A percentile compares a stretch with the other conserved stretches of the same genome.
phyloP scores from a whole-genome alignment of 2,888 invertebrate genomes.

The Sclerodermus sp. region DNA sequence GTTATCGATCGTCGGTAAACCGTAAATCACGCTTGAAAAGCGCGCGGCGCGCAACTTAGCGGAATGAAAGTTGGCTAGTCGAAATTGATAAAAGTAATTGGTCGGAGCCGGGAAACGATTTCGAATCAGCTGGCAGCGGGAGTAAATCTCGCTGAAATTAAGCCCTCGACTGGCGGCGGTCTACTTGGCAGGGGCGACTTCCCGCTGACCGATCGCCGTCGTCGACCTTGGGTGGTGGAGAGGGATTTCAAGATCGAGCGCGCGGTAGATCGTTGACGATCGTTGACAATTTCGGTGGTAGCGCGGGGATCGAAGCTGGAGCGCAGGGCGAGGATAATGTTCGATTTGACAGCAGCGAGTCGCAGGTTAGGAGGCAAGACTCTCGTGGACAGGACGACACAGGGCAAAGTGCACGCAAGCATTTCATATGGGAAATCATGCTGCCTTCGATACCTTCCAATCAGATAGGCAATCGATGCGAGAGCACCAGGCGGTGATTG shows the following conservation, averaged over 20 bases:
- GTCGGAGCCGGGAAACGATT: slow-evolving; percentile 14
- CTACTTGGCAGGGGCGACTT: too few relatives aligned
- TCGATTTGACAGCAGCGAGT: too few relatives aligned
- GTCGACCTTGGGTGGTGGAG: too few relatives aligned
- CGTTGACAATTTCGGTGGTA: too few relatives aligned
- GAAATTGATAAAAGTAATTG: slow-evolving; percentile 20
- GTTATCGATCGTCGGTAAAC: slow-evolving; percentile 1
- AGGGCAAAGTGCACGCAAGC: slow-evolving; percentile 18
- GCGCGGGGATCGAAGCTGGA: too few relatives aligned
- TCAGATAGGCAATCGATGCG: slow-evolving; percentile 37
- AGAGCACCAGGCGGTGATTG: slow-evolving; percentile 34
- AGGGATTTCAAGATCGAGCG: too few relatives aligned
- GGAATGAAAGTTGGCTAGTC: not conserved
- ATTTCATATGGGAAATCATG: slow-evolving; percentile 38
- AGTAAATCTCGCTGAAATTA: not conserved
- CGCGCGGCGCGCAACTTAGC: not conserved
- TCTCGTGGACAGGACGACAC: slow-evolving; percentile 5
- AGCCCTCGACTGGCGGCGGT: too few relatives aligned
- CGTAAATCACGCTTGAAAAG: not conserved
- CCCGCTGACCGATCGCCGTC: too few relatives aligned
- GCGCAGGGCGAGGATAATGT: too few relatives aligned
- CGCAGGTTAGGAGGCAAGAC: not conserved
- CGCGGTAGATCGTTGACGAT: too few relatives aligned
- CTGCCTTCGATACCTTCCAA: slow-evolving; percentile 34
- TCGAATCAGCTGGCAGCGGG: not conserved